Evolutionary conservation across 2,113 vertebrate species (phyloP).

Genomic region (Triplophysa siluroides): DNA sequence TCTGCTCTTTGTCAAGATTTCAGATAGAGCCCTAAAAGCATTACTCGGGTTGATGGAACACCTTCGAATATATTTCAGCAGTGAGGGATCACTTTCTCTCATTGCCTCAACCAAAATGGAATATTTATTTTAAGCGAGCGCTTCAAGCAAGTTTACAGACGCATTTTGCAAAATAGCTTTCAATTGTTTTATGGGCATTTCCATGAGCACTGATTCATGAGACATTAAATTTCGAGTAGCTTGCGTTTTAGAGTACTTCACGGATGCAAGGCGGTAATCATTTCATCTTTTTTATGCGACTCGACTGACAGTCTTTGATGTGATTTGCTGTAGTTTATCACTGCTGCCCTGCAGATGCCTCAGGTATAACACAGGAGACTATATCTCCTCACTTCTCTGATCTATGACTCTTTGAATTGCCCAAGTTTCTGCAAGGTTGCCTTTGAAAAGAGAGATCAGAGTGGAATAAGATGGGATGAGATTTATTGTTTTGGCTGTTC

Average conservation of each 20-base stretch:
- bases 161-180: background rate
- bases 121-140: background rate
- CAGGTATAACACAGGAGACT: conserved; percentile 12
- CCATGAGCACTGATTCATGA: background rate
- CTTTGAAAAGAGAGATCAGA: conserved; percentile 30
- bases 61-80: background rate
- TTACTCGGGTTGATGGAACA: background rate
- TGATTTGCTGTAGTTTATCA: conserved; percentile 34
- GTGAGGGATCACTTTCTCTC: background rate
- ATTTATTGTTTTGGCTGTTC: conserved; percentile 38
- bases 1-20: conserved; percentile 15
- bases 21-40: conserved; percentile 25
- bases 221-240: background rate
- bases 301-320: conserved; percentile 16
- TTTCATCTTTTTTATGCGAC: conserved; percentile 16
- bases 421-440: conserved; percentile 36
- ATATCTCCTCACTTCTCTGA: conserved; percentile 19
- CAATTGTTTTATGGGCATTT: background rate
- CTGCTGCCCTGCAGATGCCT: background rate
- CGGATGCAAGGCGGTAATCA: background rate
- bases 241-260: background rate
- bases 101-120: background rate
- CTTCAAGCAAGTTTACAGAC: background rate
- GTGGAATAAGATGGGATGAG: background rate
- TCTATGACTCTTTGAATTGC: conserved; percentile 25